A percentile compares a stretch with the other conserved stretches of the same genome.
phyloP scores from a whole-genome alignment of 2,888 invertebrate genomes.

The Dryadula phaetusa region DNA sequence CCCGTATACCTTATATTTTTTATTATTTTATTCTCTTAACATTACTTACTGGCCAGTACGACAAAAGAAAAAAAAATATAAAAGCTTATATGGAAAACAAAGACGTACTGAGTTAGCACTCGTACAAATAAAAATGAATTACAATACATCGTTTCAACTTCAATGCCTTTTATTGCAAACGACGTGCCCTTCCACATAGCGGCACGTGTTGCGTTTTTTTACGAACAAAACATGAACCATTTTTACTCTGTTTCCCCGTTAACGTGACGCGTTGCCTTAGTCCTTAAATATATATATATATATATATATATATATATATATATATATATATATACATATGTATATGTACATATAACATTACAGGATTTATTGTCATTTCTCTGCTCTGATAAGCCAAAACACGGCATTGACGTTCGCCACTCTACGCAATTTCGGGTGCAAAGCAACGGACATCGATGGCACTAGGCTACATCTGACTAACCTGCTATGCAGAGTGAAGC shows the following conservation, averaged over 20 bases:
- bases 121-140: conserved; percentile 11
- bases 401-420: no score
- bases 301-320: no score
- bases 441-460: no score
- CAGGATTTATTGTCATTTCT: no score
- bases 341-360: no score
- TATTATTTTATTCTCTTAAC: neutral
- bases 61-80: neutral
- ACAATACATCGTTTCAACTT: neutral
- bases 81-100: neutral
- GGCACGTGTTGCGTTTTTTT: conserved; percentile 2
- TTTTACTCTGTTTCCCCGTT: neutral
- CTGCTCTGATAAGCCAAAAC: no score
- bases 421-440: no score
- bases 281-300: no score
- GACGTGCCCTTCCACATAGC: neutral
- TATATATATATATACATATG: no score
- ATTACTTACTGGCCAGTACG: neutral
- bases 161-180: conserved; percentile 14
- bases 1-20: no score
- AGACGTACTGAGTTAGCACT: neutral
- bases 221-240: neutral
- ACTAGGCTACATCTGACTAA: no score
- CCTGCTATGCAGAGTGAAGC: no score
- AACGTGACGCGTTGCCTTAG: neutral